A percentile compares a stretch with the other conserved stretches of the same genome.
phyloP scores from a whole-genome alignment of 2,797 vertebrate species.

The Bradypodion pumilum region DNA sequence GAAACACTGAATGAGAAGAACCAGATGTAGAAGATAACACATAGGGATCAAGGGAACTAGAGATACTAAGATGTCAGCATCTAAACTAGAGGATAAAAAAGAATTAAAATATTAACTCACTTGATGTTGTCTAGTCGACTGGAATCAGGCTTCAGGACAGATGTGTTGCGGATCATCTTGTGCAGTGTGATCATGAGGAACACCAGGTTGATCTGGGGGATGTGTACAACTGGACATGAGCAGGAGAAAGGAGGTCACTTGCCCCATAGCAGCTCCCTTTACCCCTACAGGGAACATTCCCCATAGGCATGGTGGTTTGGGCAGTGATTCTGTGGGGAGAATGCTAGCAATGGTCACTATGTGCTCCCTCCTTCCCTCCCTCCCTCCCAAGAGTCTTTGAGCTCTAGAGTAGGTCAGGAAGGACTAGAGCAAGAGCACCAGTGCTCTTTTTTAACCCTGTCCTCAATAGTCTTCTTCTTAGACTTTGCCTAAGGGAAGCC shows the following conservation, averaged over 20 bases:
- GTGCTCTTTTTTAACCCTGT: neutral
- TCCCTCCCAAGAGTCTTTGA: neutral
- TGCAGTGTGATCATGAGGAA: conserved; percentile 94
- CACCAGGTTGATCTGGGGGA: conserved; percentile 87
- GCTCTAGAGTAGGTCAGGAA: neutral
- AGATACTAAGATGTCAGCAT: neutral
- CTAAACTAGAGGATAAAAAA: neutral
- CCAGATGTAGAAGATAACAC: neutral
- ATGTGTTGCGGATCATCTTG: conserved; percentile 92
- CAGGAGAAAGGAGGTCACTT: neutral
- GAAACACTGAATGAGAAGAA: neutral
- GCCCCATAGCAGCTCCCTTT: neutral
- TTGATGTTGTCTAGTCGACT: conserved; percentile 92
- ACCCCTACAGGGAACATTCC: neutral
- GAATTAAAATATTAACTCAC: conserved; percentile 72
- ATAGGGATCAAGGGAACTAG: neutral
- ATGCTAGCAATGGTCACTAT: neutral
- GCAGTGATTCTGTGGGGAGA: neutral
- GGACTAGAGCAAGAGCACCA: neutral
- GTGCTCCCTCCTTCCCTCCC: too few relatives aligned
- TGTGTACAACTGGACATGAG: conserved; percentile 10
- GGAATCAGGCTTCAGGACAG: conserved; percentile 91
- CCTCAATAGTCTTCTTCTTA: neutral
- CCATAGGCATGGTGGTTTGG: neutral
- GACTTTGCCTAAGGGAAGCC: neutral